phyloP scores from a whole-genome alignment of 2,113 vertebrate species.

The Gymnobelideus leadbeateri region DNA sequence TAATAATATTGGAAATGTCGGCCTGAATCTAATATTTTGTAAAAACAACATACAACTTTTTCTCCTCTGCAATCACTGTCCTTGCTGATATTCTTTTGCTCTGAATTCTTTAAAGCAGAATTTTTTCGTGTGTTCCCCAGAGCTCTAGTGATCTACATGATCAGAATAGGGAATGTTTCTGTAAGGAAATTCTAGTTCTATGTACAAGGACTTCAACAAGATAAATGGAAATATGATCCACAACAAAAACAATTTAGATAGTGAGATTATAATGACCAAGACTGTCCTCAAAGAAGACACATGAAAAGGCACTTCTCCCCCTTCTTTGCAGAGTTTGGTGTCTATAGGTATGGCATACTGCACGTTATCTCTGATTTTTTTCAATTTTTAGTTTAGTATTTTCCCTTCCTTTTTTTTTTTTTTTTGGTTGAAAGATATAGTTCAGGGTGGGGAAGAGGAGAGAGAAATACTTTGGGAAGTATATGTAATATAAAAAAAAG shows the following conservation, averaged over 20 bases:
- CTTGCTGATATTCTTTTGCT: background rate
- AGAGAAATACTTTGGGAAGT: background rate
- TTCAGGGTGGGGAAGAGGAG: background rate
- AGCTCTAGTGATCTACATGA: background rate
- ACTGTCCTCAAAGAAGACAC: background rate
- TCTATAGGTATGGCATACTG: background rate
- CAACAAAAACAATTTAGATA: background rate
- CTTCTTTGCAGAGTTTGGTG: background rate
- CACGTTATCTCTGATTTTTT: background rate
- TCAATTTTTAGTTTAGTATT: background rate
- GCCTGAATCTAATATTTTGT: background rate
- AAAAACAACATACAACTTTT: background rate
- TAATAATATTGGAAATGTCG: background rate
- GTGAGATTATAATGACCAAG: background rate
- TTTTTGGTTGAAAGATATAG: background rate
- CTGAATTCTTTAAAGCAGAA: background rate
- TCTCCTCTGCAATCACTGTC: background rate
- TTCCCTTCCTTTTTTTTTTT: background rate
- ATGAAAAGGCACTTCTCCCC: background rate
- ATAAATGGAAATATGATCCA: background rate
- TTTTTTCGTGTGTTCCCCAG: background rate
- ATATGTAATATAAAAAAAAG: background rate
- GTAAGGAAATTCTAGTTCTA: background rate
- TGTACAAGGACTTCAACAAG: background rate
- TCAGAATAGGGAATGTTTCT: background rate